These are phyloP conservation scores for Schizopygopsis malacanthus DNA, from an alignment of 2,797 vertebrate genomes.

Conservation along the genomic window DNA sequence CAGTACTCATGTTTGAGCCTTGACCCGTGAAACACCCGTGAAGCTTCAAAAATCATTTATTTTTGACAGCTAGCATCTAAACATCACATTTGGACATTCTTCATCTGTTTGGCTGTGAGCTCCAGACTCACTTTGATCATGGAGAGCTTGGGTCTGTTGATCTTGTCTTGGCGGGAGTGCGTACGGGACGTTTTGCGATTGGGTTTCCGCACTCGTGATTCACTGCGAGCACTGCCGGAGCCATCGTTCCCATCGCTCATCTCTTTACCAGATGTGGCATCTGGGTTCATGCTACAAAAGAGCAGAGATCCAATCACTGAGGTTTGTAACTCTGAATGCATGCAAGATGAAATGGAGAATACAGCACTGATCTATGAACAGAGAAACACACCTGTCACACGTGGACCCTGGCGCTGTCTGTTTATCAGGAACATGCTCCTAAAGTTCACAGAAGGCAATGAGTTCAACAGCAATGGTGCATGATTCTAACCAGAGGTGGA, in stretches of 20 bases:
- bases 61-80: not conserved
- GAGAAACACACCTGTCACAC: conserved; percentile 75
- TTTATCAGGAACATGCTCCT: conserved; percentile 77
- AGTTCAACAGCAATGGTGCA: not conserved
- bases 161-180: conserved; percentile 91
- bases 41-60: not conserved
- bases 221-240: conserved; percentile 82
- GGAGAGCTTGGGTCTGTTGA: conserved; percentile 88
- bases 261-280: conserved; percentile 90
- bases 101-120: not conserved
- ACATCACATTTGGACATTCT: not conserved
- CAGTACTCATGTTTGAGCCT: not conserved
- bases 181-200: conserved; percentile 90
- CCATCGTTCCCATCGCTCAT: conserved; percentile 94
- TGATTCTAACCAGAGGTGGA: no score
- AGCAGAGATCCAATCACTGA: not conserved
- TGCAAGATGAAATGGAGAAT: not conserved
- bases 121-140: conserved; percentile 91
- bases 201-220: conserved; percentile 87
- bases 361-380: not conserved
- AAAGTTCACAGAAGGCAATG: conserved; percentile 25
- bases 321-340: not conserved
- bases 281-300: conserved; percentile 82
- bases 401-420: conserved; percentile 68
- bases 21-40: not conserved